These are phyloP conservation scores for Escarpia spicata DNA, from an alignment of 2,888 invertebrate species.

Conservation along the genomic window DNA sequence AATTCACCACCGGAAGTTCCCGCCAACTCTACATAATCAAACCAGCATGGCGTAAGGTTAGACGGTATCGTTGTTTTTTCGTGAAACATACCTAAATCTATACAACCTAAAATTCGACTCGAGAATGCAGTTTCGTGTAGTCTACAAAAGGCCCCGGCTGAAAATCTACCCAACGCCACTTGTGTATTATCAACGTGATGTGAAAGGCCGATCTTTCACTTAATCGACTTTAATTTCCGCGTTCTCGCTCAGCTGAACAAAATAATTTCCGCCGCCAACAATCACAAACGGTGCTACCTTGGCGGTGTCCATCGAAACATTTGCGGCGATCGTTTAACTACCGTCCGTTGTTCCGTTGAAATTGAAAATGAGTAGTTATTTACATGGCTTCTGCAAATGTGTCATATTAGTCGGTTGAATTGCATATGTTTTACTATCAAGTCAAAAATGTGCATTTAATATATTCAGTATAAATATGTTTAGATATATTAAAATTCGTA, in stretches of 20 bases:
- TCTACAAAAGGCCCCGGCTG: background rate
- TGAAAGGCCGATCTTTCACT: background rate
- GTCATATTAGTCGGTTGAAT: too few relatives aligned
- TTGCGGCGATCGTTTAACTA: background rate
- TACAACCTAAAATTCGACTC: background rate
- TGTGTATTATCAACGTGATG: background rate
- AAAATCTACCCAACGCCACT: background rate
- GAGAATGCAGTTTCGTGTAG: background rate
- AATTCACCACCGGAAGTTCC: too few relatives aligned
- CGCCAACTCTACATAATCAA: background rate
- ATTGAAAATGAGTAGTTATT: too few relatives aligned
- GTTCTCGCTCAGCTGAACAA: background rate
- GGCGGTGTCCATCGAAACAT: background rate
- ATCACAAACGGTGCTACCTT: background rate
- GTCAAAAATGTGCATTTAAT: too few relatives aligned
- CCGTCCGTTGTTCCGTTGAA: too few relatives aligned
- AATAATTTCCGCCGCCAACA: slow-evolving; percentile 6
- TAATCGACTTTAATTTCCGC: background rate
- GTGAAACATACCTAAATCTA: background rate
- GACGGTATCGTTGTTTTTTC: background rate
- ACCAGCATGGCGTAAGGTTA: background rate
- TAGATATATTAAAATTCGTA: too few relatives aligned
- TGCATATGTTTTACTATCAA: too few relatives aligned
- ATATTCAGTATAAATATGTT: too few relatives aligned
- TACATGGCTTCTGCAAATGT: too few relatives aligned